Evolutionary conservation across 2,888 invertebrate genomes (phyloP).

Genomic region (Pachydiplax longipennis): DNA sequence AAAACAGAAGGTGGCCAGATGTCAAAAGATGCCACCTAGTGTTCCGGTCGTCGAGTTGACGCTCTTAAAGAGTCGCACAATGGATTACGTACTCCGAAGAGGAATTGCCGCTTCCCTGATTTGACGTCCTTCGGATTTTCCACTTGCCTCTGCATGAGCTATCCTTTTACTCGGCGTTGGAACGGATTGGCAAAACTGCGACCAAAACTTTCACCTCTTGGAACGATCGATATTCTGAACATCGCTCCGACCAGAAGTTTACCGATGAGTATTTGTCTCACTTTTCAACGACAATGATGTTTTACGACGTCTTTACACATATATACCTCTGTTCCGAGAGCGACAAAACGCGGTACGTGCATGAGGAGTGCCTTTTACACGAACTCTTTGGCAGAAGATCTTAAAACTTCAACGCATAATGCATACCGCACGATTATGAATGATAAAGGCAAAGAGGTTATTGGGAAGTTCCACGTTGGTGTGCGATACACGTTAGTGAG

Average conservation of each 20-base stretch:
- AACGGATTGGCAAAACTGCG: not conserved
- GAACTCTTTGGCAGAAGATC: too few species aligned
- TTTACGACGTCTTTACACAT: too few species aligned
- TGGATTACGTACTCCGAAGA: not conserved
- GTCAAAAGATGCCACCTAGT: conserved; percentile 25
- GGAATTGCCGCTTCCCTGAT: conserved; percentile 8
- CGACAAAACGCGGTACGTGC: too few species aligned
- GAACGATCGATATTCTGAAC: not conserved
- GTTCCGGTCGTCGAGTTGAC: conserved; percentile 10
- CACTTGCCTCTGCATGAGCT: not conserved
- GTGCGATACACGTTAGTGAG: too few species aligned
- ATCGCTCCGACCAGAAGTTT: not conserved
- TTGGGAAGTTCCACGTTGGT: too few species aligned
- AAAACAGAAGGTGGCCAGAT: not conserved
- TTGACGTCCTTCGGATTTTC: conserved; percentile 26
- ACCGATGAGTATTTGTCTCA: not conserved
- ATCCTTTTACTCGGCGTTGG: not conserved
- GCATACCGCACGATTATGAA: too few species aligned
- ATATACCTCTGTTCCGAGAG: too few species aligned
- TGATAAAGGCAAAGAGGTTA: too few species aligned
- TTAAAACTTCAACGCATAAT: too few species aligned
- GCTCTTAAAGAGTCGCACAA: not conserved
- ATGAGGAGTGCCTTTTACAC: too few species aligned
- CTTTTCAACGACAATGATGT: too few species aligned
- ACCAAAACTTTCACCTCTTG: not conserved